Evolutionary conservation across 1,140 invertebrate genomes (phyloP), one percentile per base, ranked within the genome.

Genomic region (Drosophila ambigua): DNA sequence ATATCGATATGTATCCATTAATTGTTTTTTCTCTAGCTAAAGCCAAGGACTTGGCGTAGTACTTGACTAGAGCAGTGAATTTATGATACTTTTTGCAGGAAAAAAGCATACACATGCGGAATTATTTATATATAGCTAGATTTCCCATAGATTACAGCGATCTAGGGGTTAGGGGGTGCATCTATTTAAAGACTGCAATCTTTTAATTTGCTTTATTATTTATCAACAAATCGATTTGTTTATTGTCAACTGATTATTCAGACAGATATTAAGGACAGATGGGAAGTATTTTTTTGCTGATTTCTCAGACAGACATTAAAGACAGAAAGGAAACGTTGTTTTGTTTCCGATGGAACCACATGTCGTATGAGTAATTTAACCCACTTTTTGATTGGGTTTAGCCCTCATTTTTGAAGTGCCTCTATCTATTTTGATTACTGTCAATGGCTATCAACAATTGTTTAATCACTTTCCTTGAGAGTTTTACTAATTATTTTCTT

Each of bases 401-500:
- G 4, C 35, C 35, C 31, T 1, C 11, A 39, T 11, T 13, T 28
- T 11, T 39, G 3, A 2, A 39, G 35, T 39, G 35, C 0, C 35
- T 13, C 4, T 39, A 39, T 39, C 35, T 39, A 13, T 39, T 39
- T 39, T 39, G 35, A 39, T 13, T 39, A 13, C 1, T 39, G 35
- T 39, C 11, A 13, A 4, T 13, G 11, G 35, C 11, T 39, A 39
- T 39, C 35, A 39, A 39, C 35, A 5, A 39, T 39, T 39, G 35
- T 39, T 39, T 13, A 13, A 5, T 39, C 4, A 5, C 20, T 15
- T 13, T 44, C 11, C 9, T 49, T 26, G 2, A 13, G 28, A 26
- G 16, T 53, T 46, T 60, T 13, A 50, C 5, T 63, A 8, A 57
- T 60, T 2, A 66, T 72, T 88, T 93, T 92, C 93, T 90, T 95